Evolutionary conservation across 2,888 invertebrate genomes (phyloP).

Genomic region (Synergus laeviventris): DNA sequence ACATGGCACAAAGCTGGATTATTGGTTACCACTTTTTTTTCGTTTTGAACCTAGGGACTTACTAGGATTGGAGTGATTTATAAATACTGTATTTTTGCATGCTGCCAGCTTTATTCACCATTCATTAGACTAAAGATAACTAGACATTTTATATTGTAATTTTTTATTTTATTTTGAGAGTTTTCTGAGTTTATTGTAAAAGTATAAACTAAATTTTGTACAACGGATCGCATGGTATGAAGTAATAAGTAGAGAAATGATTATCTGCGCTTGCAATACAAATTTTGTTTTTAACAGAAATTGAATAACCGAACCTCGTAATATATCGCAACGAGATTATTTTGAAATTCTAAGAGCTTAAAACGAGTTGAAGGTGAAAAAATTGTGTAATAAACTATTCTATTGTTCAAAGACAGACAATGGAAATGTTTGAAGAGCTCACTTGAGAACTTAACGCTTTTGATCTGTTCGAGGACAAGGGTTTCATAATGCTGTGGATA

Average conservation of each 20-base stretch:
- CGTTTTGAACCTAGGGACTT: not conserved
- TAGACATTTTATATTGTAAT: too few species aligned
- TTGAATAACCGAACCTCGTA: not conserved
- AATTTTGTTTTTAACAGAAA: too few species aligned
- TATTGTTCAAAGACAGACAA: conserved; percentile 1
- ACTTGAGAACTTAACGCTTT: not conserved
- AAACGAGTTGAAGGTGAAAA: not conserved
- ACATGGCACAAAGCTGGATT: not conserved
- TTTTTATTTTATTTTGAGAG: too few species aligned
- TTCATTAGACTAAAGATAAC: not conserved
- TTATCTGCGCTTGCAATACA: too few species aligned
- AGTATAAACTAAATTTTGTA: too few species aligned
- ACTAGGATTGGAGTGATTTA: not conserved
- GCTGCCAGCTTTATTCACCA: not conserved
- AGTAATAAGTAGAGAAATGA: too few species aligned
- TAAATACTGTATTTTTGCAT: not conserved
- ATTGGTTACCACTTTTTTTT: not conserved
- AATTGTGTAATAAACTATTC: conserved; percentile 19
- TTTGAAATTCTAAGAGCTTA: conserved; percentile 7
- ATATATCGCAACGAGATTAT: not conserved
- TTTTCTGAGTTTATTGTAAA: too few species aligned
- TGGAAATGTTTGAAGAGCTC: conserved; percentile 15
- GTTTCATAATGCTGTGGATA: conserved; percentile 2
- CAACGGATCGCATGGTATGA: too few species aligned
- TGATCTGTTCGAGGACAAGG: conserved; percentile 23